phyloP scores from a whole-genome alignment of 2,888 invertebrate genomes.

The Agrotis exclamationis region DNA sequence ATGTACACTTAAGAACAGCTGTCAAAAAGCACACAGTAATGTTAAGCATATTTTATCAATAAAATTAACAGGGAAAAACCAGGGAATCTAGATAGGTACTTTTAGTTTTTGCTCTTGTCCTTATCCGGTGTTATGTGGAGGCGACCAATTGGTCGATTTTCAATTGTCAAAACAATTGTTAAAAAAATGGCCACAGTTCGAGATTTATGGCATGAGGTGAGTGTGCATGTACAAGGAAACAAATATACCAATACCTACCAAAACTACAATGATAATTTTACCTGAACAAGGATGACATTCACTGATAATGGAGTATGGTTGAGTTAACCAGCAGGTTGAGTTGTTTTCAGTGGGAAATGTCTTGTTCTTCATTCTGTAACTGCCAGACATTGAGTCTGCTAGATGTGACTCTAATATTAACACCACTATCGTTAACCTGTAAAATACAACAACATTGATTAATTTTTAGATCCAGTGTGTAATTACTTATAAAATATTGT shows the following conservation, averaged over 20 bases:
- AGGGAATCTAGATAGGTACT: not conserved
- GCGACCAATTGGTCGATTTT: too few relatives aligned
- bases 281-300: conserved; percentile 97
- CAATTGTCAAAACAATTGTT: too few relatives aligned
- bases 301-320: conserved; percentile 93
- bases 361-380: conserved; percentile 91
- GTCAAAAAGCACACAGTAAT: not conserved
- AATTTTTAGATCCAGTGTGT: too few relatives aligned
- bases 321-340: conserved; percentile 94
- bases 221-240: not conserved
- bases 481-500: too few relatives aligned
- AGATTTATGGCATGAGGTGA: too few relatives aligned
- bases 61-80: not conserved
- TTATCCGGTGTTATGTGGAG: too few relatives aligned
- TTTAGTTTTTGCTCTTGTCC: not conserved
- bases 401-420: conserved; percentile 95
- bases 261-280: conserved; percentile 63
- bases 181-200: too few relatives aligned
- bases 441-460: conserved; percentile 67
- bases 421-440: conserved; percentile 95
- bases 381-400: conserved; percentile 90
- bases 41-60: not conserved
- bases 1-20: not conserved
- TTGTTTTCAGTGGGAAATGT: conserved; percentile 94
- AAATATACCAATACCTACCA: too few relatives aligned